Conservation (phyloP, 2,888 invertebrate genomes). For the Apamea epomidion region DNA sequence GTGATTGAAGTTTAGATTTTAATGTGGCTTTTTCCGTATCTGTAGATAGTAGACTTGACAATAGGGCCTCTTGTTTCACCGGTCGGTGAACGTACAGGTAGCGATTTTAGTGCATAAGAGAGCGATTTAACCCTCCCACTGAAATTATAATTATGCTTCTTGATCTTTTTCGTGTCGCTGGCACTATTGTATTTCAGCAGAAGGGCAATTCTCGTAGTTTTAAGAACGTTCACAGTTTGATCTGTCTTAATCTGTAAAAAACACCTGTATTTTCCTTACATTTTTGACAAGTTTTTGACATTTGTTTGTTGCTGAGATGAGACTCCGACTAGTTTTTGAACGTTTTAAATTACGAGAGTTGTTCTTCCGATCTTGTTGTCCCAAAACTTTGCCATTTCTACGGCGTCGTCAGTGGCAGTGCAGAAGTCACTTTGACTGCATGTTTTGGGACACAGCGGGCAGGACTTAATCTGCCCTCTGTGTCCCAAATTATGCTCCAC, state of each 20-base stretch:
- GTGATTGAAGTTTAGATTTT: constrained; percentile 33
- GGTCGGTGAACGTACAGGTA: constrained; percentile 80
- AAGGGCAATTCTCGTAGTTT: too few relatives aligned
- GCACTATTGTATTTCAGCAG: too few relatives aligned
- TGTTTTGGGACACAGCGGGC: background rate
- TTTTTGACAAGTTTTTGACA: too few relatives aligned
- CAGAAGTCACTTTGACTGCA: background rate
- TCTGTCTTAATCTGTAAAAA: too few relatives aligned
- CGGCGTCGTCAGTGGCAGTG: too few relatives aligned
- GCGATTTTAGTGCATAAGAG: constrained; percentile 56
- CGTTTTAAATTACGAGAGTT: too few relatives aligned
- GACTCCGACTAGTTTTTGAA: too few relatives aligned
- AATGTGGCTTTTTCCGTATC: constrained; percentile 78
- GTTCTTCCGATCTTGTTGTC: background rate
- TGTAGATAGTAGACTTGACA: constrained; percentile 86
- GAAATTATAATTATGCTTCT: background rate
- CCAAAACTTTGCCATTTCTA: too few relatives aligned
- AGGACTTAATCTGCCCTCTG: background rate
- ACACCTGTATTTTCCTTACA: too few relatives aligned
- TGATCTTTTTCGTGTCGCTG: background rate
- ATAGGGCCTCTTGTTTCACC: constrained; percentile 88
- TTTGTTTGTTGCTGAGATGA: too few relatives aligned
- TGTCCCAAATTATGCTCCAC: too few relatives aligned
- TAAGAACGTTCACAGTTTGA: too few relatives aligned
- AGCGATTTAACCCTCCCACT: constrained; percentile 50